A percentile compares a stretch with the other conserved stretches of the same genome.
Evolutionary conservation across 2,113 vertebrate species (phyloP).

Genomic region (Uropsilus gracilis): DNA sequence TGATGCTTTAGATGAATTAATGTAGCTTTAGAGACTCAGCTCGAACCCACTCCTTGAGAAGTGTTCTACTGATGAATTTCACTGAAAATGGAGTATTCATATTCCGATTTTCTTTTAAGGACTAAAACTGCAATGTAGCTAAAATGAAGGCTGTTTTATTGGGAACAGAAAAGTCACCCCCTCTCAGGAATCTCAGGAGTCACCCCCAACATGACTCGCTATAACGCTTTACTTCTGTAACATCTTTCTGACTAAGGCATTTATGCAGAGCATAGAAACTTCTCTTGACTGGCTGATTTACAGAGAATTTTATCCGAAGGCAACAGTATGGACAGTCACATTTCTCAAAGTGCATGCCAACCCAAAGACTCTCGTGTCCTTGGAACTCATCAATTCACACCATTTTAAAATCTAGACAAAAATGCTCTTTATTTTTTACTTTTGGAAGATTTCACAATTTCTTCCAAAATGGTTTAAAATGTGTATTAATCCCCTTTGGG

Average conservation of each 20-base stretch:
- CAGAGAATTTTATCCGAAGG: neutral
- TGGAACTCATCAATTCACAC: neutral
- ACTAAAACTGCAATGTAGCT: neutral
- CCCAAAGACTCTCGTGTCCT: neutral
- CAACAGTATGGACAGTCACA: neutral
- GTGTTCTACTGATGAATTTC: neutral
- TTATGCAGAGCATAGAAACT: neutral
- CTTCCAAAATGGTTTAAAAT: neutral
- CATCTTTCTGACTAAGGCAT: neutral
- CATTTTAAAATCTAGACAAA: neutral
- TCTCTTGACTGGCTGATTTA: neutral
- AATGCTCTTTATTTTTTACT: neutral
- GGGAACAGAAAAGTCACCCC: neutral
- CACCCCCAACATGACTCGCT: neutral
- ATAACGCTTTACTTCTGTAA: neutral
- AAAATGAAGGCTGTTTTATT: neutral
- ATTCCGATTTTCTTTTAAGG: neutral
- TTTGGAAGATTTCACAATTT: neutral
- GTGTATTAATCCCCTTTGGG: neutral
- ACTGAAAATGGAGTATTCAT: neutral
- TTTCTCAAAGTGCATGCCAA: neutral
- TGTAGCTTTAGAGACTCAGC: neutral
- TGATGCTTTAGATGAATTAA: neutral
- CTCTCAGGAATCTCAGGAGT: neutral
- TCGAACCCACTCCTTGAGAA: neutral